phyloP scores from a whole-genome alignment of 2,113 vertebrate species.

The Hipposideros armiger region DNA sequence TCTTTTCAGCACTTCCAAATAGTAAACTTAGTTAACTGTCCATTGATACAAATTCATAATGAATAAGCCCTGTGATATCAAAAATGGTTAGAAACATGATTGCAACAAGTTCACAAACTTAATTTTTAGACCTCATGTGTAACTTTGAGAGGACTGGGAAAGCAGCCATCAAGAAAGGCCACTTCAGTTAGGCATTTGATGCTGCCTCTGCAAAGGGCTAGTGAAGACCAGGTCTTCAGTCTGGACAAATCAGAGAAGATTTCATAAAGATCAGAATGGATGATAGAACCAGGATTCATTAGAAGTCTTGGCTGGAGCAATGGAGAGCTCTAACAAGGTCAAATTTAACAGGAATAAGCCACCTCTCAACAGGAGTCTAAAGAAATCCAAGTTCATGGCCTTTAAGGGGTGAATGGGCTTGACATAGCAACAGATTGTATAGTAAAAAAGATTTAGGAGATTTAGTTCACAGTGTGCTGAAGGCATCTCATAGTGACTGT shows the following conservation, averaged over 20 bases:
- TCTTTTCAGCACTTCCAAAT: no score
- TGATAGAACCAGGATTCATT: background rate
- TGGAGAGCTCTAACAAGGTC: background rate
- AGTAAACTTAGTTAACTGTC: no score
- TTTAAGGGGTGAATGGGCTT: background rate
- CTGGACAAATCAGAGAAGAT: constrained; percentile 49
- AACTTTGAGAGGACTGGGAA: constrained; percentile 88
- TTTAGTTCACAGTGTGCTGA: background rate
- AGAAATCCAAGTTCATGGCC: background rate
- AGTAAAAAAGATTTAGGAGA: background rate
- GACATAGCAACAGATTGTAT: background rate
- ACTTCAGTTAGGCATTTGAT: constrained; percentile 88
- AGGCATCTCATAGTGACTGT: background rate
- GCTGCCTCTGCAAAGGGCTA: constrained; percentile 85
- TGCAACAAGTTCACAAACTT: no score
- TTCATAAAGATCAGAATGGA: background rate
- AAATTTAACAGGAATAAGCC: background rate
- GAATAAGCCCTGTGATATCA: no score
- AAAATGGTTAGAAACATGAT: no score
- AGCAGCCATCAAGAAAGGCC: constrained; percentile 86
- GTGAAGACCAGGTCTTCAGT: constrained; percentile 83
- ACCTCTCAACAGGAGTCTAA: background rate
- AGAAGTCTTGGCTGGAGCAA: background rate
- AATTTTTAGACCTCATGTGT: constrained; percentile 32
- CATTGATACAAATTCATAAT: no score